Evolutionary conservation across 2,888 invertebrate genomes (phyloP), one percentile per base, ranked within the genome.

Genomic region (Machimus rusticus): DNA sequence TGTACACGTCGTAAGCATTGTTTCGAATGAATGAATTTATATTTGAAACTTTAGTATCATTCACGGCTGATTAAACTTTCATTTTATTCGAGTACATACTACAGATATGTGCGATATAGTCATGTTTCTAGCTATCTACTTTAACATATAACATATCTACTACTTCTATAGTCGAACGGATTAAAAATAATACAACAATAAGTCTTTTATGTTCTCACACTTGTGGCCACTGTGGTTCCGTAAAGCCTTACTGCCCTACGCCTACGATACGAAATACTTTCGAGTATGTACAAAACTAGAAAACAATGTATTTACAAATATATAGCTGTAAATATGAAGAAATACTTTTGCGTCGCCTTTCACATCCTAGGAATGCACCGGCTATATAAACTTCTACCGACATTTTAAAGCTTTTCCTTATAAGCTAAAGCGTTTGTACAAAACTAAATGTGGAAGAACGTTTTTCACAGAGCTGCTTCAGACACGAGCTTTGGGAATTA

Each of bases 391-490:
- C 9, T 46, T 23, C 57, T 78, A 86, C 86, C 66, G 78, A 57
- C 86, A 86, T 66, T 78, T 86, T 86, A 86, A 86, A 86, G 86
- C 86, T 86, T 79, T 78, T 66, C n/a, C 78, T 57, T 86, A 86
- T 55, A 23, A 78, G 51, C 51, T 66, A 66, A 28, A 66, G 66
- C 23, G 43, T 77, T 86, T 86, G 57, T 78, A 86, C 78, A 79
- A 16, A 37, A 77, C 43, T 55, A 37, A 78, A 34, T 57, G 78
- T 86, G 86, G 86, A 86, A 86, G 86, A 86, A 86, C 86, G 23
- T 86, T 51, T 74, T 85, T 23, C 43, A 28, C 28, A 43, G 39
- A 74, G 74, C 74, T 85, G 85, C 85, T 74, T 43, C 23, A 74
- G n/a, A 46, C 43, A 39, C 19, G 31, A 34, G 76, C 66, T 66